Percentiles rank a stretch among this genome's conserved stretches.
Evolutionary conservation across 2,113 vertebrate species (phyloP).

Genomic region (Cynocephalus volans): DNA sequence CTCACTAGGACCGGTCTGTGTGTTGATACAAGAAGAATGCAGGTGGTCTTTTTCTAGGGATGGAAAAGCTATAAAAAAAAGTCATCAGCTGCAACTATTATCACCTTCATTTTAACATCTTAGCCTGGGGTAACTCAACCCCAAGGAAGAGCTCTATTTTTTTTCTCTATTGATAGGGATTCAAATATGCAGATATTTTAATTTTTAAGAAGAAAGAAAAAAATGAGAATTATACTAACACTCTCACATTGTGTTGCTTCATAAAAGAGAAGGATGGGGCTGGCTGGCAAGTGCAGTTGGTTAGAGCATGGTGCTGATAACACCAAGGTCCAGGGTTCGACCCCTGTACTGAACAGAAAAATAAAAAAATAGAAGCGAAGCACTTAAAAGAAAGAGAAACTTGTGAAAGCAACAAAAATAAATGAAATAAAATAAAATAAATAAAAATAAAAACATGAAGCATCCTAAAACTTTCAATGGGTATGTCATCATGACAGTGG

Average conservation of each 20-base stretch:
- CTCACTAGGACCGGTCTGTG: constrained; percentile 56
- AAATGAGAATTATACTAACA: background rate
- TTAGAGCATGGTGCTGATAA: too few species aligned
- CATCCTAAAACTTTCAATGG: background rate
- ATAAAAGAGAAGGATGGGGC: background rate
- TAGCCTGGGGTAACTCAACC: constrained; percentile 48
- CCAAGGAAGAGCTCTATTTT: background rate
- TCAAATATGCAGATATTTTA: background rate
- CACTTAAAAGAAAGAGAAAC: background rate
- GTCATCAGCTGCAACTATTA: constrained; percentile 74
- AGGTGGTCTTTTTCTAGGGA: constrained; percentile 79
- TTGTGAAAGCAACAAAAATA: background rate
- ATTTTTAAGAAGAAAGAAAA: constrained; percentile 8
- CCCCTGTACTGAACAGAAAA: too few species aligned
- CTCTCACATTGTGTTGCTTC: background rate
- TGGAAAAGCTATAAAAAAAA: constrained; percentile 79
- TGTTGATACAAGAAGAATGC: constrained; percentile 74
- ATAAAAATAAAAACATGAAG: background rate
- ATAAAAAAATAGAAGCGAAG: too few species aligned
- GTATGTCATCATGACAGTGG: background rate
- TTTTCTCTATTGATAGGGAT: constrained; percentile 56
- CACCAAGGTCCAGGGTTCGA: too few species aligned
- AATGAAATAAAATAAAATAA: too few species aligned
- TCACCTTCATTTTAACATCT: constrained; percentile 59
- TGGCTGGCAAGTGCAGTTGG: too few species aligned